A percentile compares a stretch with the other conserved stretches of the same genome.
Evolutionary conservation across 2,113 vertebrate species (phyloP).

Genomic region (Erythrolamprus reginae): DNA sequence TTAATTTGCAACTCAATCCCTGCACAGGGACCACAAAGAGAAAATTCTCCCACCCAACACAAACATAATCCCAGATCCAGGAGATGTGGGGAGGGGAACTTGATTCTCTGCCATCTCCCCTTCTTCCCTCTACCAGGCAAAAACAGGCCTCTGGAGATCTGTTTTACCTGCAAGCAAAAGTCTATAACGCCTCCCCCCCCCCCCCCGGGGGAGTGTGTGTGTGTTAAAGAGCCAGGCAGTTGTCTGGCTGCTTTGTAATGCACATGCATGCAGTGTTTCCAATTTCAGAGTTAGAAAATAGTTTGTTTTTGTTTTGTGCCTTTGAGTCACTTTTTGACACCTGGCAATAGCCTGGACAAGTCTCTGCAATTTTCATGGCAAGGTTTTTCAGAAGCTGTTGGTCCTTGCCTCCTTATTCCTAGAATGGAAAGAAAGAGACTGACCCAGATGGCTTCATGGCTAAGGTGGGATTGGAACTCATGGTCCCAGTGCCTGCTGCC

Average conservation of each 20-base stretch:
- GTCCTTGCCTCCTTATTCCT: neutral
- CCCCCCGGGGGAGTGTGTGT: too few relatives aligned
- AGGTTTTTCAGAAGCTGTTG: neutral
- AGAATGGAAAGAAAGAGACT: neutral
- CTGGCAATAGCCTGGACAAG: neutral
- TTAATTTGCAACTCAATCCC: neutral
- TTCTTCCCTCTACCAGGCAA: neutral
- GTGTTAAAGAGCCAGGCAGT: neutral
- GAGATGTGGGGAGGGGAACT: neutral
- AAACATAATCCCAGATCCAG: neutral
- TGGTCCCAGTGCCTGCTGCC: neutral
- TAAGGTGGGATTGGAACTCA: neutral
- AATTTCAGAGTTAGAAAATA: neutral
- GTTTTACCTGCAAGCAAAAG: neutral
- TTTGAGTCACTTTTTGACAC: neutral
- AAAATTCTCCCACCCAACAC: neutral
- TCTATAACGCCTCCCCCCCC: too few relatives aligned
- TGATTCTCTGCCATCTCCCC: neutral
- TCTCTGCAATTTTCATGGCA: neutral
- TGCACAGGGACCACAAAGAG: neutral
- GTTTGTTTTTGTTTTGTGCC: neutral
- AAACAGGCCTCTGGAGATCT: neutral
- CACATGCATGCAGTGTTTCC: neutral
- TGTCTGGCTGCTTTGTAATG: neutral
- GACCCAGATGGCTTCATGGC: neutral